Conservation (phyloP, 2,113 vertebrate species). For the Callipepla squamata region DNA sequence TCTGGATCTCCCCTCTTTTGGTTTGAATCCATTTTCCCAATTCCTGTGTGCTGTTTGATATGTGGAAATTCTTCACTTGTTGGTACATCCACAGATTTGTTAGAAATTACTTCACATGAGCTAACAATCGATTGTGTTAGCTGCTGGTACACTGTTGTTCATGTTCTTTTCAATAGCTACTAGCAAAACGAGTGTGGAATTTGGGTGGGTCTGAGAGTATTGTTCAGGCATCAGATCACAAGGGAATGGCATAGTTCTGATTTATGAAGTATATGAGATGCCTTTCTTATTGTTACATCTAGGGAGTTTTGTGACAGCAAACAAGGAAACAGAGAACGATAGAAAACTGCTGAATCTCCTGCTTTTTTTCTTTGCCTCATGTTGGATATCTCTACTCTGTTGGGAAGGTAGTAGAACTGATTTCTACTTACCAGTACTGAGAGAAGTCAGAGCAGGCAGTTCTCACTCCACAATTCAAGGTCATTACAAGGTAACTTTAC, state of each 20-base stretch:
- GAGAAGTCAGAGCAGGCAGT: constrained; percentile 90
- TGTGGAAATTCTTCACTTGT: background rate
- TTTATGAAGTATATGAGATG: background rate
- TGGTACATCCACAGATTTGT: background rate
- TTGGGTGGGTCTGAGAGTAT: background rate
- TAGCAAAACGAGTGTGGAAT: background rate
- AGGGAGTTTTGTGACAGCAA: constrained; percentile 52
- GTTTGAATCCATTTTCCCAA: too few species aligned
- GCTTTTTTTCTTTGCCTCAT: constrained; percentile 94
- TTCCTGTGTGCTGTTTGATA: background rate
- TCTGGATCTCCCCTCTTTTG: too few species aligned
- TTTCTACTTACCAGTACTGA: constrained; percentile 93
- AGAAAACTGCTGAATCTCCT: constrained; percentile 83
- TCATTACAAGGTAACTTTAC: constrained; percentile 87
- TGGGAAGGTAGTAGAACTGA: constrained; percentile 83
- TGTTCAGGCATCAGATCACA: background rate
- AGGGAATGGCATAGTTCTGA: background rate
- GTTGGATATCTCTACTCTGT: constrained; percentile 91
- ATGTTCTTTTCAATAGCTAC: background rate
- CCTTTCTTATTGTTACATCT: constrained; percentile 11
- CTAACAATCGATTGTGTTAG: background rate
- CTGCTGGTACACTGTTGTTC: background rate
- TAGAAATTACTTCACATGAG: background rate
- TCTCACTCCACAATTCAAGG: constrained; percentile 88
- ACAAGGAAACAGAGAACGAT: constrained; percentile 24